phyloP scores from a whole-genome alignment of 1,140 invertebrate genomes.

The Paracyclopina nana region DNA sequence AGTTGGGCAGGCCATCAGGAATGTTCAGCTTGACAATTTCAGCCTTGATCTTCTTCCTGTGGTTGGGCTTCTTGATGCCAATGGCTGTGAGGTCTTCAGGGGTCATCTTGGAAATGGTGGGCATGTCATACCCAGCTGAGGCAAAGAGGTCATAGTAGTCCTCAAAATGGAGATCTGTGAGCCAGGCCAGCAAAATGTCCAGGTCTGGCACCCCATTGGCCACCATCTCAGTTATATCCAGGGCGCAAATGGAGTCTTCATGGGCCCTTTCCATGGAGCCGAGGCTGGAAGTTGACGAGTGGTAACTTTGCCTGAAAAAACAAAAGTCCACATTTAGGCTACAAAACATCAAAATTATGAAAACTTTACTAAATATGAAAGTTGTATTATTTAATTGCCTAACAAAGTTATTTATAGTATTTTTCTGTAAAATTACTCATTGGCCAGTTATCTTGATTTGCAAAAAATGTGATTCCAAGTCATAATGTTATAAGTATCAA shows the following conservation, averaged over 20 bases:
- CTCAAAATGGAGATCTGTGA: conserved; percentile 82
- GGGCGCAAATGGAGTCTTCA: conserved; percentile 27
- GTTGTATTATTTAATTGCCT: no score
- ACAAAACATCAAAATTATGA: no score
- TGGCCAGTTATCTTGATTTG: no score
- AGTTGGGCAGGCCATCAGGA: conserved; percentile 74
- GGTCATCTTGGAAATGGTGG: conserved; percentile 91
- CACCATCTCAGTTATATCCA: conserved; percentile 37
- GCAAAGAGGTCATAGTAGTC: conserved; percentile 87
- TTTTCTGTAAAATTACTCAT: no score
- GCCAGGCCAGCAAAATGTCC: conserved; percentile 82
- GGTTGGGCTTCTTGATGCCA: conserved; percentile 85
- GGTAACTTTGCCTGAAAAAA: conserved; percentile 33
- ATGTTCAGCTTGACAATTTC: conserved; percentile 89
- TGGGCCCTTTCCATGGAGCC: conserved; percentile 29
- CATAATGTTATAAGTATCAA: no score
- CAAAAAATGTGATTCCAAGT: no score
- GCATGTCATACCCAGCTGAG: conserved; percentile 88
- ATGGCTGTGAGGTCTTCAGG: conserved; percentile 45
- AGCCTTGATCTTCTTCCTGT: conserved; percentile 81
- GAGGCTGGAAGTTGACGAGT: conserved; percentile 34
- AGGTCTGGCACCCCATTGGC: conserved; percentile 45
- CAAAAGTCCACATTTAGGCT: no score
- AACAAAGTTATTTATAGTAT: no score
- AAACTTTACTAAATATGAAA: no score